Conservation (phyloP, 1,140 invertebrate genomes). For the Ephestia elutella region DNA sequence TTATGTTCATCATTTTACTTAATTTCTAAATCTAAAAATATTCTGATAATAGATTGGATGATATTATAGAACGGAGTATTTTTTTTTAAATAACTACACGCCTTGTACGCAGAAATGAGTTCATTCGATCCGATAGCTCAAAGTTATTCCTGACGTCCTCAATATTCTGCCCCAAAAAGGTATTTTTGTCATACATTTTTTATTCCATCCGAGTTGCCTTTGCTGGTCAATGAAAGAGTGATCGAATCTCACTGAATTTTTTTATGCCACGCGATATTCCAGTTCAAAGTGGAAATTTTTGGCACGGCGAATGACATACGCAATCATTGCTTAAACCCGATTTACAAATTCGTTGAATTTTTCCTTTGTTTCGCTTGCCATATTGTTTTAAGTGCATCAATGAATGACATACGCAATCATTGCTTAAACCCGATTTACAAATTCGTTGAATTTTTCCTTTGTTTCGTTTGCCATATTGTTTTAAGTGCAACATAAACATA, state of each 20-base stretch:
- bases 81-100: too few relatives aligned
- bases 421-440: neutral
- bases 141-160: neutral
- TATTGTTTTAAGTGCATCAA: too few relatives aligned
- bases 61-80: too few relatives aligned
- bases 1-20: too few relatives aligned
- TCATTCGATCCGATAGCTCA: neutral
- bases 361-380: constrained; percentile 21
- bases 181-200: constrained; percentile 5
- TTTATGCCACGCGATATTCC: neutral
- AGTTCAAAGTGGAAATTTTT: neutral
- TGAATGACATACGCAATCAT: neutral
- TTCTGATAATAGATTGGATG: too few relatives aligned
- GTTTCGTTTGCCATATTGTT: constrained; percentile 19
- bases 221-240: constrained; percentile 2
- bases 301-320: neutral
- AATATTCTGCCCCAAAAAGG: neutral
- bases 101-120: neutral
- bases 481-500: too few relatives aligned
- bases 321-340: neutral
- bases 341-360: constrained; percentile 7
- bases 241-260: constrained; percentile 1
- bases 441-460: constrained; percentile 13
- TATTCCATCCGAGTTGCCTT: constrained; percentile 3
- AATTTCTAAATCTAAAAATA: too few relatives aligned